Conservation (phyloP, 1,140 invertebrate genomes). For the Sarcophaga peregrina region DNA sequence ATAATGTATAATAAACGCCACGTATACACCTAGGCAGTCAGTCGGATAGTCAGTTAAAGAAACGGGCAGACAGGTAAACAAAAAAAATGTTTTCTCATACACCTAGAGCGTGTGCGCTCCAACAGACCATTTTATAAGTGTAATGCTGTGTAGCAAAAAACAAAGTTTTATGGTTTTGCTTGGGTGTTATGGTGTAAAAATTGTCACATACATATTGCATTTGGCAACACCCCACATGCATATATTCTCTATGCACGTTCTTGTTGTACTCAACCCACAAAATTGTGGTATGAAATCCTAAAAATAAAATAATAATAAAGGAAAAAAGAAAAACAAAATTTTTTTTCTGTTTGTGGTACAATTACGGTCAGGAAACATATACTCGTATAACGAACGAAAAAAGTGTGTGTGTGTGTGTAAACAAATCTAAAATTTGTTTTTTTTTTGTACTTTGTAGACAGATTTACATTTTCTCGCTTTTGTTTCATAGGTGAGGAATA, state of each 20-base stretch:
- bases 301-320: neutral
- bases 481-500: neutral
- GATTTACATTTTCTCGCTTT: neutral
- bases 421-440: neutral
- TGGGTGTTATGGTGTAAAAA: slow-evolving; percentile 34
- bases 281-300: no score
- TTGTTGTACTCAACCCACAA: neutral
- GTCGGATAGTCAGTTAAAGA: no score
- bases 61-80: no score
- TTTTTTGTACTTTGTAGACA: neutral
- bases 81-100: no score
- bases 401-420: no score
- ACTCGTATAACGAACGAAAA: slow-evolving; percentile 1
- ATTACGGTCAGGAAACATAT: slow-evolving; percentile 35
- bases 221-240: neutral
- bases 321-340: neutral
- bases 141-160: no score
- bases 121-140: no score
- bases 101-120: no score
- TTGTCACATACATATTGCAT: slow-evolving; percentile 38
- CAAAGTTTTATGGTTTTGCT: no score
- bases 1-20: no score
- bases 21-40: no score
- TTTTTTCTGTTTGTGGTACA: slow-evolving; percentile 31
- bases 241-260: neutral